Evolutionary conservation across 2,888 invertebrate species (phyloP).

Genomic region (Sipha maydis): DNA sequence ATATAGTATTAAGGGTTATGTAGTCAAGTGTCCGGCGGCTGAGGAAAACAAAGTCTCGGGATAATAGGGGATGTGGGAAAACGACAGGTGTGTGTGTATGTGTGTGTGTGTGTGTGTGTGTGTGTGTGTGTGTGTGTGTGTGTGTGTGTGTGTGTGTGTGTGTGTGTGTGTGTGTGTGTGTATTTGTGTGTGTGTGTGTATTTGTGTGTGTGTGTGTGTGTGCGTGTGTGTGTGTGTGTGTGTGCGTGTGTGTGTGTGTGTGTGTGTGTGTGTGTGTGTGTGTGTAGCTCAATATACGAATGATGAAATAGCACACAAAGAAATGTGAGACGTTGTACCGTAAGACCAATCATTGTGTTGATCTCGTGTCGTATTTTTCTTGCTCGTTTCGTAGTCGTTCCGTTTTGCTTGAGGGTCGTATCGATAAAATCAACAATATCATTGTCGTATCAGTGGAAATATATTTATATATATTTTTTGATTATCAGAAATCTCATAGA

Average conservation of each 20-base stretch:
- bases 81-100: slow-evolving; percentile 13
- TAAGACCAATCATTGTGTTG: neutral
- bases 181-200: too few species aligned
- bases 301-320: neutral
- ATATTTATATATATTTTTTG: neutral
- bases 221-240: neutral
- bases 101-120: neutral
- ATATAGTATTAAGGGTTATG: neutral
- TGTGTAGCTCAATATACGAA: neutral
- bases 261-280: neutral
- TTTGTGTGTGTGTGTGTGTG: neutral
- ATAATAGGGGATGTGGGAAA: slow-evolving; percentile 27
- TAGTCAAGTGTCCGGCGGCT: slow-evolving; percentile 27
- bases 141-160: neutral
- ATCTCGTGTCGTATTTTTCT: slow-evolving; percentile 4
- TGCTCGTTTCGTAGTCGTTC: neutral
- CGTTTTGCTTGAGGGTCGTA: neutral
- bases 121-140: neutral
- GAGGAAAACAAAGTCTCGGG: neutral
- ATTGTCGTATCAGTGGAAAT: neutral
- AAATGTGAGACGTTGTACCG: neutral
- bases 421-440: slow-evolving; percentile 4
- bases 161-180: neutral
- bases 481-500: neutral
- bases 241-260: slow-evolving; percentile 8